Percentiles rank a stretch among this genome's conserved stretches.
phyloP scores from a whole-genome alignment of 2,888 invertebrate species.

The Tridacna crocea region DNA sequence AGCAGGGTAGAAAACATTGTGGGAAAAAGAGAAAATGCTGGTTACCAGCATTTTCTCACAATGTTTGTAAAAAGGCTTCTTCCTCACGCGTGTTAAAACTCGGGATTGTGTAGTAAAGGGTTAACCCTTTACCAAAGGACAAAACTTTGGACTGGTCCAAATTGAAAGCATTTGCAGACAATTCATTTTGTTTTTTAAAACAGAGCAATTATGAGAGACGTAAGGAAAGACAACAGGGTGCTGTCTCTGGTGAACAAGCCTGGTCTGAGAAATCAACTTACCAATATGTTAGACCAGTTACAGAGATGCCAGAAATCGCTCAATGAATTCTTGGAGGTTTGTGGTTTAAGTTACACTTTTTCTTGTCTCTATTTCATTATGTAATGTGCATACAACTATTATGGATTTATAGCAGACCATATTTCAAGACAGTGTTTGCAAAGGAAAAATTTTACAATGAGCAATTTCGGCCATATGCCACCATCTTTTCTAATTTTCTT shows the following conservation, averaged over 20 bases:
- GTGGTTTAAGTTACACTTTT: neutral
- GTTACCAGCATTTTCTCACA: too few relatives aligned
- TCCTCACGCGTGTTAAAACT: too few relatives aligned
- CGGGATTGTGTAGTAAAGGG: too few relatives aligned
- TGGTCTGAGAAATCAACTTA: slow-evolving; percentile 90
- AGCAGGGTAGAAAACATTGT: too few relatives aligned
- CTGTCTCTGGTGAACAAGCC: slow-evolving; percentile 89
- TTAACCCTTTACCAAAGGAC: too few relatives aligned
- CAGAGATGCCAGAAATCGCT: slow-evolving; percentile 96
- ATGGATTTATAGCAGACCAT: neutral
- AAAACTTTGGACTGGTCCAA: too few relatives aligned
- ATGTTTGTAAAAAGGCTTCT: too few relatives aligned
- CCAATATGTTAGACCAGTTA: slow-evolving; percentile 93
- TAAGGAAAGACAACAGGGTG: slow-evolving; percentile 91
- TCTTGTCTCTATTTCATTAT: too few relatives aligned
- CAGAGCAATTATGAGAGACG: slow-evolving; percentile 91
- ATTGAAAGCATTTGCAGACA: too few relatives aligned
- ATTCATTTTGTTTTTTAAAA: neutral
- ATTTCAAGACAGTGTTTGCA: neutral
- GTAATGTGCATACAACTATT: too few relatives aligned
- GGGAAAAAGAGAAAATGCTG: too few relatives aligned
- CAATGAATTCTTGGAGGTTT: slow-evolving; percentile 95
- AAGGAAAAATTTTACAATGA: neutral
- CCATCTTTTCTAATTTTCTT: neutral
- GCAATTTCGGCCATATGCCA: neutral